Evolutionary conservation across 2,888 invertebrate species (phyloP), one percentile per base, ranked within the genome.

Genomic region (Ophonus ardosiacus): DNA sequence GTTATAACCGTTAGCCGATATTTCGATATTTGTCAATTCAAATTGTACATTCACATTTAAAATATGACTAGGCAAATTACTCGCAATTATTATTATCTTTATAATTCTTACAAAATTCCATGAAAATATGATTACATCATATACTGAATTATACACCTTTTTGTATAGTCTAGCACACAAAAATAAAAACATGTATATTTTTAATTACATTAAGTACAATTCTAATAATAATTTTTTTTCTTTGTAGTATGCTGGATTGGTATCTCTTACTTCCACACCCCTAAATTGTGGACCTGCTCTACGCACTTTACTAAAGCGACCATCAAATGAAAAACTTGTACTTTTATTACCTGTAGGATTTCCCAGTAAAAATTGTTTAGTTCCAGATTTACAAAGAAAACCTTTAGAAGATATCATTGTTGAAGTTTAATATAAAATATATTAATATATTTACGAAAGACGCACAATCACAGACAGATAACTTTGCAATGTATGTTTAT

Each of bases 231-330:
- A 17, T 68, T 7, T 68, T 5, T 15, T 59, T 4, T 56, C 13
- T 13, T 59, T 59, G 17, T 92, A 97, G 95, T 95, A 96, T 88
- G 97, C 97, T 81, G 98, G 98, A 0, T 91, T 98, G 71, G 96
- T 95, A 71, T 96, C 98, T 0, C 92, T 98, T 59, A 96, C 97
- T 0, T 97, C 98, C 2, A 98, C 98, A 0, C 98, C 98, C 0
- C 91, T 98, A 71, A 98, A 98, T 90, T 97, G 98, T 91, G 97
- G 97, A 8, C 95, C 97, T 2, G 95, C 96, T 0, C 92, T 98
- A 21, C 92, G 97, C 10, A 91, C 92, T 18, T 92, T 98, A 6
- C 93, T 98, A 0, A 92, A 93, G n/a, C 93, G 98, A 79, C 98
- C 98, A 0, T 88, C 90, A 0, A 95, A 96, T 88, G 98, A 98